Percentiles rank a stretch among this genome's conserved stretches.
Evolutionary conservation across 1,140 invertebrate genomes (phyloP).

Genomic region (Diploscapter pachys): DNA sequence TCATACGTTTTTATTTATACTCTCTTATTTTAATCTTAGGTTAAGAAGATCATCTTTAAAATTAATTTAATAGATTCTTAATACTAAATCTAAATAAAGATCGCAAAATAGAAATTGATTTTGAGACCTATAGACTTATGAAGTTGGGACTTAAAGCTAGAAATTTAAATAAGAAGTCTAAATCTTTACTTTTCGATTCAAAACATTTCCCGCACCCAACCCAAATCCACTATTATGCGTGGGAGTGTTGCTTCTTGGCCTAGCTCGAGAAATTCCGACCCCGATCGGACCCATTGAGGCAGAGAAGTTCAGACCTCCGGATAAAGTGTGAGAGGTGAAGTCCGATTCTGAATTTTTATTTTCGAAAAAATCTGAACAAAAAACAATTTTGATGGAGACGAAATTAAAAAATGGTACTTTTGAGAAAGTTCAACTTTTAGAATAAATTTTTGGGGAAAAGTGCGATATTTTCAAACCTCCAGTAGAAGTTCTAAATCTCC

Average conservation of each 20-base stretch:
- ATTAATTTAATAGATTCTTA: too few species aligned
- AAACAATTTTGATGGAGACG: conserved; percentile 9
- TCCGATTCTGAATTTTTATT: too few species aligned
- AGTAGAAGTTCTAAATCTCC: conserved; percentile 41
- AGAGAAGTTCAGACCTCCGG: conserved; percentile 20
- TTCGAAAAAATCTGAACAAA: conserved; percentile 18
- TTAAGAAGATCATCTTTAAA: too few species aligned
- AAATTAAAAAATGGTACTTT: not conserved
- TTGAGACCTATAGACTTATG: too few species aligned
- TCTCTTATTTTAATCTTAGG: too few species aligned
- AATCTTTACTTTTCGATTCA: too few species aligned
- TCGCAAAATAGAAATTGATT: too few species aligned
- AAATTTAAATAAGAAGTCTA: too few species aligned
- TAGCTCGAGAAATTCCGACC: conserved; percentile 43
- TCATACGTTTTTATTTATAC: too few species aligned
- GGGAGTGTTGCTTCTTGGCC: conserved; percentile 47
- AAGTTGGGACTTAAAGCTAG: too few species aligned
- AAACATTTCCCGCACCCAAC: not conserved
- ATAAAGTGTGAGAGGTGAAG: too few species aligned
- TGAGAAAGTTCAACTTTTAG: conserved; percentile 10
- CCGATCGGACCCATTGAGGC: conserved; percentile 42
- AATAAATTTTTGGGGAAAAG: not conserved
- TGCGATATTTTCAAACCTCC: conserved; percentile 47
- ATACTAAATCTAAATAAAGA: too few species aligned
- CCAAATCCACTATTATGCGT: conserved; percentile 32